Conservation (phyloP, 2,888 invertebrate species). For the Drosophila percnosoma region DNA sequence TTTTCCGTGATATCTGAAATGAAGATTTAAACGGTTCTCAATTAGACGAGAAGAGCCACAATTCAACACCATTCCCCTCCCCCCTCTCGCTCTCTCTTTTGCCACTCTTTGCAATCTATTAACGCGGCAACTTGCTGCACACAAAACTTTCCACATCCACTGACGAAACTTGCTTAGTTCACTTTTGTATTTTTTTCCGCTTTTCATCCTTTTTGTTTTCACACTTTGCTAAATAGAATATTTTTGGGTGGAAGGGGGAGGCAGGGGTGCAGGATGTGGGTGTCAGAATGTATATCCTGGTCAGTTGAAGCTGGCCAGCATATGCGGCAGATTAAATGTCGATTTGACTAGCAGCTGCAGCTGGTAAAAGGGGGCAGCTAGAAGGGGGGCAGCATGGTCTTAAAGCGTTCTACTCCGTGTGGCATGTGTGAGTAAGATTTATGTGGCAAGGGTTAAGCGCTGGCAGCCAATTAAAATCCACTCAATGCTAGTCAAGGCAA, state of each 20-base stretch:
- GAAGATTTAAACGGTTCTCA: conserved; percentile 27
- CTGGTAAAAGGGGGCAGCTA: conserved; percentile 7
- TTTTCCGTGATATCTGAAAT: conserved; percentile 23
- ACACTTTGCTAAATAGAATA: conserved; percentile 2
- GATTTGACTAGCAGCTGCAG: conserved; percentile 61
- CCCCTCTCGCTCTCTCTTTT: too few relatives aligned
- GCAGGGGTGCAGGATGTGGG: conserved; percentile 9
- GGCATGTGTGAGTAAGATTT: conserved; percentile 57
- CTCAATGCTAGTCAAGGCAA: conserved; percentile 63
- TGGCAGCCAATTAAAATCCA: conserved; percentile 75
- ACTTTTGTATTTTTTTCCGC: conserved; percentile 26
- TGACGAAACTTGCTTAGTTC: conserved; percentile 36
- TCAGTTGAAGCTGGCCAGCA: conserved; percentile 62
- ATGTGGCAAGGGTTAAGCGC: conserved; percentile 57
- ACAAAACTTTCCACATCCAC: conserved; percentile 15
- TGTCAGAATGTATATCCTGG: conserved; percentile 33
- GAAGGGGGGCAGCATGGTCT: background rate
- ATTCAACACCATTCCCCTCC: background rate
- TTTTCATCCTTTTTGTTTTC: conserved; percentile 2
- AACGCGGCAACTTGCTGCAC: conserved; percentile 29
- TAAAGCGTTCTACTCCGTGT: conserved; percentile 20
- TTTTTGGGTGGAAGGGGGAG: background rate
- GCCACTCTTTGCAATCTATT: conserved; percentile 39
- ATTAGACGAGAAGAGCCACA: conserved; percentile 31
- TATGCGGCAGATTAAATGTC: conserved; percentile 76